phyloP scores from a whole-genome alignment of 2,888 invertebrate genomes.

The Glyphotaelius pellucidus region DNA sequence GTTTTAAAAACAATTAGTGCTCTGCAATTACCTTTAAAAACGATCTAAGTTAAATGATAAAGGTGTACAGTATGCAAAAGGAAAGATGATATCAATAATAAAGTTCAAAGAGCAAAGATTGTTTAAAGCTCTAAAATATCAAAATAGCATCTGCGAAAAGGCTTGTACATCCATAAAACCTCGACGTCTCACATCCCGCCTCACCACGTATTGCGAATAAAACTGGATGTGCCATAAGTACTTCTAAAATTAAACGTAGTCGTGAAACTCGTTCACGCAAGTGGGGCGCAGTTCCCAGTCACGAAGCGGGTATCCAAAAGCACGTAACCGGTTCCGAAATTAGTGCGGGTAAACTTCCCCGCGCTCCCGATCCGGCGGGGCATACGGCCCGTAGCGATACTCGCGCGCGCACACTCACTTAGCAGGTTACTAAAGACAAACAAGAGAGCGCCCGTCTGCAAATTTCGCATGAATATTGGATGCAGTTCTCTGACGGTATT shows the following conservation, averaged over 20 bases:
- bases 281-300: background rate
- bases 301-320: slow-evolving; percentile 8
- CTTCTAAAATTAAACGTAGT: slow-evolving; percentile 10
- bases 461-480: slow-evolving; percentile 40
- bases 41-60: too few relatives aligned
- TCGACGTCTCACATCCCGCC: background rate
- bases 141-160: background rate
- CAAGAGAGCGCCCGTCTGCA: slow-evolving; percentile 39
- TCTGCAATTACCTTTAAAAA: too few relatives aligned
- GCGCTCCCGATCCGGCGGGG: slow-evolving; percentile 27
- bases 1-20: too few relatives aligned
- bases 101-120: too few relatives aligned
- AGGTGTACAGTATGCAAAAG: too few relatives aligned
- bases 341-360: slow-evolving; percentile 27
- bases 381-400: slow-evolving; percentile 10
- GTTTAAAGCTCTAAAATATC: background rate
- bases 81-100: too few relatives aligned
- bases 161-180: background rate
- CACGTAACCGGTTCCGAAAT: slow-evolving; percentile 21
- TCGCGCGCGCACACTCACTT: slow-evolving; percentile 38
- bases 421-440: slow-evolving; percentile 26
- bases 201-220: background rate
- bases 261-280: background rate
- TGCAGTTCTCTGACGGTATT: slow-evolving; percentile 17
- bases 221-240: background rate